Evolutionary conservation across 2,888 invertebrate genomes (phyloP).

Genomic region (Ormyrus nitidulus): DNA sequence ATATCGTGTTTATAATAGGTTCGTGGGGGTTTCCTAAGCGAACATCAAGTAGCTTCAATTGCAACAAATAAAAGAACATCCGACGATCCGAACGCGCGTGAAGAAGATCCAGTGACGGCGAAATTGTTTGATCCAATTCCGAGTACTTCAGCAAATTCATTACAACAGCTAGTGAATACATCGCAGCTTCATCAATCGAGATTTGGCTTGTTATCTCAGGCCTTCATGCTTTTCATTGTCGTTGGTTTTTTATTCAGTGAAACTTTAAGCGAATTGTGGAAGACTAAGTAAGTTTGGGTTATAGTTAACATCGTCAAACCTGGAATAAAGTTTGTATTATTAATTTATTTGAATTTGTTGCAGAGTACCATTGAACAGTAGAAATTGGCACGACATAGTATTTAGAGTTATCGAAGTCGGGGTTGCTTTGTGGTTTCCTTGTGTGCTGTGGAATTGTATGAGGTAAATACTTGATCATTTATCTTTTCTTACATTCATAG

Average conservation of each 20-base stretch:
- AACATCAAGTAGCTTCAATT: slow-evolving; percentile 82
- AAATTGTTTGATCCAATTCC: slow-evolving; percentile 71
- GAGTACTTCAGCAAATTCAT: slow-evolving; percentile 63
- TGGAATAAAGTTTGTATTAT: background rate
- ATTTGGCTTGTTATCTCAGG: slow-evolving; percentile 91
- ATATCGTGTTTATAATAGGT: slow-evolving; percentile 76
- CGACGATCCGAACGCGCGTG: slow-evolving; percentile 67
- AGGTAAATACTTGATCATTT: slow-evolving; percentile 74
- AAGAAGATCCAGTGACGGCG: slow-evolving; percentile 76
- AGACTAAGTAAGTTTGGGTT: slow-evolving; percentile 84
- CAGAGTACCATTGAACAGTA: slow-evolving; percentile 91
- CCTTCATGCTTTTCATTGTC: slow-evolving; percentile 92
- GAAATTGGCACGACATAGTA: slow-evolving; percentile 94
- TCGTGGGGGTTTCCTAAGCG: slow-evolving; percentile 89
- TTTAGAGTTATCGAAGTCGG: slow-evolving; percentile 95
- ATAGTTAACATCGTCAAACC: slow-evolving; percentile 1
- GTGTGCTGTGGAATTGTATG: slow-evolving; percentile 97
- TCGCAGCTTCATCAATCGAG: slow-evolving; percentile 95
- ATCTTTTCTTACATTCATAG: background rate
- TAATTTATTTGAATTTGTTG: slow-evolving; percentile 53
- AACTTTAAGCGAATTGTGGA: slow-evolving; percentile 94
- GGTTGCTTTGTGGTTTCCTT: slow-evolving; percentile 96
- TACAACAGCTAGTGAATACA: slow-evolving; percentile 81
- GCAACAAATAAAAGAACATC: slow-evolving; percentile 72
- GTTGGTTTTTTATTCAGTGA: slow-evolving; percentile 93